Percentiles rank a stretch among this genome's conserved stretches.
Conservation (phyloP, 2,797 vertebrate species). For the Carcharodon carcharias region DNA sequence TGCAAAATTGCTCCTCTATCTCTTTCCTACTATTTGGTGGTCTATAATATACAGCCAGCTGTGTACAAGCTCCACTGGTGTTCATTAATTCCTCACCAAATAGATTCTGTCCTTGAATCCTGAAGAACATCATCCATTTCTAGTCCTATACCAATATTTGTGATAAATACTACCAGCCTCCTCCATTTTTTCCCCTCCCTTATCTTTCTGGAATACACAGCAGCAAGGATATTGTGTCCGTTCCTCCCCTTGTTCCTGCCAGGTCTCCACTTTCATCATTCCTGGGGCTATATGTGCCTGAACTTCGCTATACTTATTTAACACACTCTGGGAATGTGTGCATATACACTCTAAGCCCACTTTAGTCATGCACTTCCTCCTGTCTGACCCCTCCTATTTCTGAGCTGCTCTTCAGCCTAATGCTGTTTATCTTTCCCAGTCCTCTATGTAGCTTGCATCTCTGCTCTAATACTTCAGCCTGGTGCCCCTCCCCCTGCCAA, state of each 20-base stretch:
- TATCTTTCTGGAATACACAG: neutral
- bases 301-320: neutral
- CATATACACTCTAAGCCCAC: neutral
- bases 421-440: neutral
- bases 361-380: neutral
- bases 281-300: neutral
- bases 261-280: neutral
- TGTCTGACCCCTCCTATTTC: neutral
- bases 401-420: neutral
- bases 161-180: neutral
- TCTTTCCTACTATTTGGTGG: neutral
- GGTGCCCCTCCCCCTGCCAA: neutral
- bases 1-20: neutral
- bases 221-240: neutral
- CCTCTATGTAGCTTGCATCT: neutral
- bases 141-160: neutral
- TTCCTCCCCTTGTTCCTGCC: neutral
- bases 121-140: neutral
- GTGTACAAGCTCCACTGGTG: neutral
- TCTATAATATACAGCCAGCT: neutral
- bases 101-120: neutral
- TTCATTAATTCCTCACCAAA: neutral
- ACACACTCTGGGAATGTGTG: too few species aligned
- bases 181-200: neutral
- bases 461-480: neutral